Evolutionary conservation across 2,797 vertebrate species (phyloP).

Genomic region (Gallinago nigripennis): DNA sequence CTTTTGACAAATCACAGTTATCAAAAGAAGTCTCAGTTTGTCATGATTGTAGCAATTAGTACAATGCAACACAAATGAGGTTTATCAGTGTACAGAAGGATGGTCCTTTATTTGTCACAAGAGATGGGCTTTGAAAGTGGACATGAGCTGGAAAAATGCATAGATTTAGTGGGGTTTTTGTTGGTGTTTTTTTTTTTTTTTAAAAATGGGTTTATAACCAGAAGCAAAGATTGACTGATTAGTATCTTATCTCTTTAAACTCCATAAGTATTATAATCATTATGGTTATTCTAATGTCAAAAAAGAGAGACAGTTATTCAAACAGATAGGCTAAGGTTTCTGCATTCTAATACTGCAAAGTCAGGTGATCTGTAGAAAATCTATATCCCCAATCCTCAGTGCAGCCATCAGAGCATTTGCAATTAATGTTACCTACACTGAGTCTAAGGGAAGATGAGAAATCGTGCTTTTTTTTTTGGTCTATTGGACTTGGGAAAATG

Average conservation of each 20-base stretch:
- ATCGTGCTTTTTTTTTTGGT: neutral
- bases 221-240: conserved; percentile 25
- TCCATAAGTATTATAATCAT: conserved; percentile 11
- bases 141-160: neutral
- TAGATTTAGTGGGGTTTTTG: neutral
- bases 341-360: neutral
- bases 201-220: conserved; percentile 32
- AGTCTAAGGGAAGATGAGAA: neutral
- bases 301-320: conserved; percentile 13
- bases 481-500: neutral
- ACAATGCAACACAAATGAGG: neutral
- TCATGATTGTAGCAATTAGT: neutral
- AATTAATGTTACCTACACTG: neutral
- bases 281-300: conserved; percentile 17
- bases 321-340: neutral
- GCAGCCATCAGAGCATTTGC: neutral
- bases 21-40: neutral
- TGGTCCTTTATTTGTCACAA: neutral
- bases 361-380: neutral
- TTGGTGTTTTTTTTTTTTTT: neutral
- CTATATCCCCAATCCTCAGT: neutral
- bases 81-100: neutral
- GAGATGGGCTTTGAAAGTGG: neutral
- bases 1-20: conserved; percentile 11
- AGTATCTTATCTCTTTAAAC: conserved; percentile 41